Conservation (phyloP, 2,888 invertebrate species). For the Oxystoma pomonae region DNA sequence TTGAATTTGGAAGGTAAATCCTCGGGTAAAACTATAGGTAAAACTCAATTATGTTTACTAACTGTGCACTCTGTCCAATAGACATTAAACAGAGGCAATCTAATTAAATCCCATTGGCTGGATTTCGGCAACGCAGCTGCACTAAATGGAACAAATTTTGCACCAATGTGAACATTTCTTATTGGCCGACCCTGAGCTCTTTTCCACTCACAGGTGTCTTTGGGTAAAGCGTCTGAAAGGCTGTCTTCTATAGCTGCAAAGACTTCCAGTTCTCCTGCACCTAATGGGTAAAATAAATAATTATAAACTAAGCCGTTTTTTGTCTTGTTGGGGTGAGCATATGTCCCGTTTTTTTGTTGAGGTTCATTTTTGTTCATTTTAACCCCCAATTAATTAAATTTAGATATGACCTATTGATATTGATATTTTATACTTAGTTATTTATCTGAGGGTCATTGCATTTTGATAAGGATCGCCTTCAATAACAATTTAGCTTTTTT, state of each 20-base stretch:
- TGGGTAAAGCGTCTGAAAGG: slow-evolving; percentile 74
- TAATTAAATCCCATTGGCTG: slow-evolving; percentile 69
- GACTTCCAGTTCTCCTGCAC: slow-evolving; percentile 80
- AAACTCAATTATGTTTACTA: too few relatives aligned
- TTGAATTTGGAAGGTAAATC: neutral
- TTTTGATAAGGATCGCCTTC: too few relatives aligned
- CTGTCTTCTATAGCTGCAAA: slow-evolving; percentile 79
- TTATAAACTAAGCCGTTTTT: too few relatives aligned
- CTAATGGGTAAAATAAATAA: too few relatives aligned
- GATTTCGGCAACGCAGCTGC: slow-evolving; percentile 69
- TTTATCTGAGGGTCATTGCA: too few relatives aligned
- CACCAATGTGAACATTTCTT: slow-evolving; percentile 79
- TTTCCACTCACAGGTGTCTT: slow-evolving; percentile 89
- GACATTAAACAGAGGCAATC: slow-evolving; percentile 88
- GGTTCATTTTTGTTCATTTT: too few relatives aligned
- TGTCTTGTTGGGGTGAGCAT: too few relatives aligned
- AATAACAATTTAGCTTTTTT: too few relatives aligned
- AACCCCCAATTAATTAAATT: too few relatives aligned
- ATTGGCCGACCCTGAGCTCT: slow-evolving; percentile 83
- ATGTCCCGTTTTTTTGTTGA: too few relatives aligned
- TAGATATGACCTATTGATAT: too few relatives aligned
- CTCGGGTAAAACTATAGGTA: neutral
- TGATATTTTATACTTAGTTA: too few relatives aligned
- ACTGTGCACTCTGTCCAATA: slow-evolving; percentile 95
- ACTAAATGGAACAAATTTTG: slow-evolving; percentile 76